Evolutionary conservation across 1,140 invertebrate genomes (phyloP), one percentile per base, ranked within the genome.

Genomic region (Magallana ariakensis): DNA sequence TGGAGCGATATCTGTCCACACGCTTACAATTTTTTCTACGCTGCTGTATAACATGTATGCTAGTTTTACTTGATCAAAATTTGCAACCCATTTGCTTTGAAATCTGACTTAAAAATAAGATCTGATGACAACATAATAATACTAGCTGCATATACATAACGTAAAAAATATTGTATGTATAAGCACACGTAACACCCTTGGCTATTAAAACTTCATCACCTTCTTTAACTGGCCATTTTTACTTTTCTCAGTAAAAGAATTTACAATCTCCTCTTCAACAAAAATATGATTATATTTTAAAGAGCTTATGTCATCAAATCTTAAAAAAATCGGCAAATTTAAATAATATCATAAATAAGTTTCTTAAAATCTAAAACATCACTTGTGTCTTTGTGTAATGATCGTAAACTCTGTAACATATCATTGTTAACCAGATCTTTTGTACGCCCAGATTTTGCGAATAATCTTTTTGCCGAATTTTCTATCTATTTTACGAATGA

Each of bases 171-270:
- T 22, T 57, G 26, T 60, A 87, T 4, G 88, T 87, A 89, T 87
- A 91, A 9, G 89, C 87, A 13, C 33, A 26, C 13, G 88, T 86
- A 80, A 10, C 13, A 19, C 87, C 88, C 84, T 88, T 88, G 5
- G 87, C 15, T 75, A 91, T 85, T 5, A 87, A 66, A 83, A 89
- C 66, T 55, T 88, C 84, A 22, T 85, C 62, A 81, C 90, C 86
- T 26, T 85, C 58, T 53, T 75, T 58, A 88, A 90, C 57, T 89
- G 89, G 70, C 89, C 86, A 19, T 88, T 89, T 85, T 90, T 90
- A 80, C 88, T 89, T 83, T 87, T 87, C 13, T 19, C 1, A 22
- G 88, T 87, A n/a, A 19, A 55, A 26, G 88, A 75, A 19, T 19
- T 55, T n/a, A 90, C 54, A 89, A 87, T 56, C 13, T 82, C 53